phyloP scores from a whole-genome alignment of 2,888 invertebrate species.

The Unio delphinus region DNA sequence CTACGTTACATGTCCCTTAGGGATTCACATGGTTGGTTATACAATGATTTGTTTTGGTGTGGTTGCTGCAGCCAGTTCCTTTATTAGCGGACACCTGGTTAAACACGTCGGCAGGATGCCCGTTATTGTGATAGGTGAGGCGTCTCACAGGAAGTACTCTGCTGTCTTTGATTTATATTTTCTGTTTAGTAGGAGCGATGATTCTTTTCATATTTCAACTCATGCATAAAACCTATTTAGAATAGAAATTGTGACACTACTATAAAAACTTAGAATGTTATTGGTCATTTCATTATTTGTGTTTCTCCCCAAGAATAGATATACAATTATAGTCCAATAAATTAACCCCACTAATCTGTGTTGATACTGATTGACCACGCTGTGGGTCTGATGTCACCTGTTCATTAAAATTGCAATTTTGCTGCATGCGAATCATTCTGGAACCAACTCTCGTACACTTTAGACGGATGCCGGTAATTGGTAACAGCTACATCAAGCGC shows the following conservation, averaged over 20 bases:
- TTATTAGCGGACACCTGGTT: constrained; percentile 92
- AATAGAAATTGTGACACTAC: neutral
- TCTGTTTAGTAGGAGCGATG: neutral
- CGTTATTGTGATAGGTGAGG: constrained; percentile 75
- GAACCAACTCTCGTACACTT: too few species aligned
- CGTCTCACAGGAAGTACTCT: neutral
- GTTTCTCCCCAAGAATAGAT: neutral
- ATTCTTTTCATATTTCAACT: neutral
- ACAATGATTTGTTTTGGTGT: constrained; percentile 98
- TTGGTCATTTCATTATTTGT: constrained; percentile 6
- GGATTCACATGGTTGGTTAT: constrained; percentile 94
- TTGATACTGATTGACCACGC: too few species aligned
- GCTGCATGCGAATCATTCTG: too few species aligned
- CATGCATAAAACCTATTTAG: neutral
- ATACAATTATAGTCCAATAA: too few species aligned
- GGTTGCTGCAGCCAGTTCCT: constrained; percentile 91
- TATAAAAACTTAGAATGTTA: constrained; percentile 2
- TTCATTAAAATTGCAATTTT: too few species aligned
- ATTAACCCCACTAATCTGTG: too few species aligned
- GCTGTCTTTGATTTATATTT: too few species aligned
- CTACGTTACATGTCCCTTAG: constrained; percentile 68
- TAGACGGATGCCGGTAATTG: too few species aligned
- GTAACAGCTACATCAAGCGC: too few species aligned
- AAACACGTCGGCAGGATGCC: constrained; percentile 91
- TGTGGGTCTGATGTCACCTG: too few species aligned